Evolutionary conservation across 1,140 invertebrate genomes (phyloP).

Genomic region (Achatina immaculata): DNA sequence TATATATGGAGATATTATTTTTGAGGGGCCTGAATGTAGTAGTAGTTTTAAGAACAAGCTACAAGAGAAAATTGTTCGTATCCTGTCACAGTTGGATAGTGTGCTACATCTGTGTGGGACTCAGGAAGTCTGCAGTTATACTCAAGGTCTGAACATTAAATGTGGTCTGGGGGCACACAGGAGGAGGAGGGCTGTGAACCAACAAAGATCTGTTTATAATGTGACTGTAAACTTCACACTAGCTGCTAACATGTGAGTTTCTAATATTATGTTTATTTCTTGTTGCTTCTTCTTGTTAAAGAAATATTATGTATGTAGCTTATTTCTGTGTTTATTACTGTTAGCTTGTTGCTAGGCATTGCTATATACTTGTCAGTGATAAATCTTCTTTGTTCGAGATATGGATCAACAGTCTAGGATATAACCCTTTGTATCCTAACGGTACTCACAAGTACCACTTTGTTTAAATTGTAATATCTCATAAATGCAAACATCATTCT

Average conservation of each 20-base stretch:
- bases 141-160: slow-evolving; percentile 27
- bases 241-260: slow-evolving; percentile 25
- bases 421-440: not conserved
- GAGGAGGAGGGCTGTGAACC: not conserved
- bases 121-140: slow-evolving; percentile 28
- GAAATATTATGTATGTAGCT: no score
- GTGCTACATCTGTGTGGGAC: slow-evolving; percentile 35
- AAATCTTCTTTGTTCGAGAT: not conserved
- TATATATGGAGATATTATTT: slow-evolving; percentile 32
- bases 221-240: slow-evolving; percentile 31
- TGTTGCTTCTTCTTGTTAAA: not conserved
- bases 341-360: no score
- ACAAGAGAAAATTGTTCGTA: slow-evolving; percentile 9
- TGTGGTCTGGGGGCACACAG: not conserved
- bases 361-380: no score
- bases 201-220: not conserved
- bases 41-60: slow-evolving; percentile 24
- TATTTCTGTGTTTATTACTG: no score
- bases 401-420: not conserved
- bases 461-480: no score
- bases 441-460: no score
- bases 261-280: not conserved
- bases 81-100: slow-evolving; percentile 38
- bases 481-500: no score
- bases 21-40: slow-evolving; percentile 41